phyloP scores from a whole-genome alignment of 2,888 invertebrate species.

The Idaea biselata region DNA sequence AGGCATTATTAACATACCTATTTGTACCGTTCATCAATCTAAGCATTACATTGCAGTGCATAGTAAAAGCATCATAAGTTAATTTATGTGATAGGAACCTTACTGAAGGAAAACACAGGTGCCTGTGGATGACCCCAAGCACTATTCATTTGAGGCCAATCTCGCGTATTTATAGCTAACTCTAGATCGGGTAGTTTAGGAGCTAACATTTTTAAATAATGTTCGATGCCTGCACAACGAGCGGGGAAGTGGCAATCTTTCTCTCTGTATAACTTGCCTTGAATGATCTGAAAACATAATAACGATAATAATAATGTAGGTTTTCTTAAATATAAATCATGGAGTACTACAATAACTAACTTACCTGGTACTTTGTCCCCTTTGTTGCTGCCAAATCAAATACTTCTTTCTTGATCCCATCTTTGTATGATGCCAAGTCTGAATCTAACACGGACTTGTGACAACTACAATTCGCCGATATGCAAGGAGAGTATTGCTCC shows the following conservation, averaged over 20 bases:
- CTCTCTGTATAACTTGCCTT: slow-evolving; percentile 89
- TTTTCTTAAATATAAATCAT: neutral
- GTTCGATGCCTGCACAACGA: slow-evolving; percentile 93
- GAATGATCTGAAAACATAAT: slow-evolving; percentile 88
- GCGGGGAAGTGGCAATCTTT: slow-evolving; percentile 95
- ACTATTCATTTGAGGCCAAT: slow-evolving; percentile 93
- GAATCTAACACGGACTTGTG: slow-evolving; percentile 82
- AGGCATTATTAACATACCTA: no score
- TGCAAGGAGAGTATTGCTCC: slow-evolving; percentile 78
- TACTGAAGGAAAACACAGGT: slow-evolving; percentile 98
- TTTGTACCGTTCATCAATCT: neutral
- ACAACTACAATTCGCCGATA: slow-evolving; percentile 82
- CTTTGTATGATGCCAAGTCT: slow-evolving; percentile 85
- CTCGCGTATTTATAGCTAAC: slow-evolving; percentile 92
- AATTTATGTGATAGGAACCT: slow-evolving; percentile 74
- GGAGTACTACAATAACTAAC: neutral
- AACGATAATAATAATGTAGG: neutral
- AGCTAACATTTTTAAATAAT: slow-evolving; percentile 88
- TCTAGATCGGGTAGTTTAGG: slow-evolving; percentile 90
- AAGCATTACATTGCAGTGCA: neutral
- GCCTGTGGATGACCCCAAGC: slow-evolving; percentile 80
- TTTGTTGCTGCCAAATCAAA: slow-evolving; percentile 79
- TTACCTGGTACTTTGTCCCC: slow-evolving; percentile 71
- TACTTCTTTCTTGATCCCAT: slow-evolving; percentile 85
- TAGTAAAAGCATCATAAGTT: slow-evolving; percentile 11